Base-by-base conservation (phyloP, 1,140 invertebrate genomes). In the Listronotus bonariensis region DNA sequence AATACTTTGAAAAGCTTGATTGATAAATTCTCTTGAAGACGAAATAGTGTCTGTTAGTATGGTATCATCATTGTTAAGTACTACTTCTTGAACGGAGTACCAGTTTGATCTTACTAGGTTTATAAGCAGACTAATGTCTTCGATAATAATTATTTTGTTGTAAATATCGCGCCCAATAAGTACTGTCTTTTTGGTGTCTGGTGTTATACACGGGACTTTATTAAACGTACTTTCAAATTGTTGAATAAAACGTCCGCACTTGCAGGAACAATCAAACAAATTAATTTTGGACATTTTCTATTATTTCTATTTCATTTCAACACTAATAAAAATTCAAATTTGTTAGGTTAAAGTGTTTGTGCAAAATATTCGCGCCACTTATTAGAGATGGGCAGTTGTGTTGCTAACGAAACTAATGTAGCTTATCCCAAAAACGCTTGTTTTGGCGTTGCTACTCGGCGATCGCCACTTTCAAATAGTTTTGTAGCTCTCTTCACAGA, bases 71-170 rank as follows among this genome's bases (percentile, higher is more conserved):
- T 68, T 67, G n/a, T 63, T 54, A 12, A 74, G 49, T 10, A 70
- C 52, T 10, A 71, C 36, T 55, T 69, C 65, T 67, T 76, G 73
- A n/a, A 73, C n/a, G 8, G 54, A 60, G 51, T 55, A 60, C 72
- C 73, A 74, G 43, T 70, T 57, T 45, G 66, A 72, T 56, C 64
- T 61, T 6, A 68, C 46, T 18, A 65, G 45, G n/a, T 64, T 56
- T 9, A 68, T 48, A 14, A 73, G 15, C 32, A 64, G 15, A 26
- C 67, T 54, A 12, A 67, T 57, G 56, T 75, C 72, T 66, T 74
- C 63, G n/a, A 72, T 57, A 18, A 71, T 36, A 46, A 60, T 32
- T 36, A 52, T 58, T 38, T 12, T 69, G 41, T 70, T 20, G 55
- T 70, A 74, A 34, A 40, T 17, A 46, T 67, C 51, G 5, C 52